Evolutionary conservation across 2,113 vertebrate genomes (phyloP).

Genomic region (Cebus imitator): DNA sequence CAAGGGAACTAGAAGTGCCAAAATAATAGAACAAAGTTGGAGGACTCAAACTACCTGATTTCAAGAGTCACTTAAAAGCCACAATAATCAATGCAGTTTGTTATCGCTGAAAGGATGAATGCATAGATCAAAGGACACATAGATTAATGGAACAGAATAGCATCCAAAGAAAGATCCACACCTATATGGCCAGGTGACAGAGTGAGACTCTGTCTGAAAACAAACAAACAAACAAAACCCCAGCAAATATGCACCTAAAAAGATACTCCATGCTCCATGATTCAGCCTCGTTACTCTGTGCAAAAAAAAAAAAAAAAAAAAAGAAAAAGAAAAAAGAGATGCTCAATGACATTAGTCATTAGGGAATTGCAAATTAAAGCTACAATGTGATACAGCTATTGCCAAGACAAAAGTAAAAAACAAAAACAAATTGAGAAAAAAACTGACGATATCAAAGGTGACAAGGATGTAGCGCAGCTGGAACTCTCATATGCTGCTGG

Average conservation of each 20-base stretch:
- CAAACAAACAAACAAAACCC: not conserved
- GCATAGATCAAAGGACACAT: accelerated
- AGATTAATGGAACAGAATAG: not conserved
- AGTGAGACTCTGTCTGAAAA: not conserved
- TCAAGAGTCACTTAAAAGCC: not conserved
- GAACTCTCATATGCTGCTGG: no score
- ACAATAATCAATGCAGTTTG: not conserved
- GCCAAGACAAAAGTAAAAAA: not conserved
- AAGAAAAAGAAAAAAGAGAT: not conserved
- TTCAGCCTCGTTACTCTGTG: no score
- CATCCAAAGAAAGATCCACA: not conserved
- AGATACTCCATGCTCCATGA: no score
- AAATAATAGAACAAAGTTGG: not conserved
- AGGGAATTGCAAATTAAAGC: not conserved
- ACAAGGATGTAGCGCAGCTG: not conserved
- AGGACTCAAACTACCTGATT: not conserved
- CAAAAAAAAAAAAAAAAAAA: no score
- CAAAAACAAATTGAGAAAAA: not conserved
- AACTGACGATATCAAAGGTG: not conserved
- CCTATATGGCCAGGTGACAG: no score
- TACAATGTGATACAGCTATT: not conserved
- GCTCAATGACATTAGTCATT: no score
- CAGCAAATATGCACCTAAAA: not conserved
- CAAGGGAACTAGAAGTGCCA: not conserved
- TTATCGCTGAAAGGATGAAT: not conserved